Evolutionary conservation across 1,140 invertebrate genomes (phyloP).

Genomic region (Drosophila persimilis): DNA sequence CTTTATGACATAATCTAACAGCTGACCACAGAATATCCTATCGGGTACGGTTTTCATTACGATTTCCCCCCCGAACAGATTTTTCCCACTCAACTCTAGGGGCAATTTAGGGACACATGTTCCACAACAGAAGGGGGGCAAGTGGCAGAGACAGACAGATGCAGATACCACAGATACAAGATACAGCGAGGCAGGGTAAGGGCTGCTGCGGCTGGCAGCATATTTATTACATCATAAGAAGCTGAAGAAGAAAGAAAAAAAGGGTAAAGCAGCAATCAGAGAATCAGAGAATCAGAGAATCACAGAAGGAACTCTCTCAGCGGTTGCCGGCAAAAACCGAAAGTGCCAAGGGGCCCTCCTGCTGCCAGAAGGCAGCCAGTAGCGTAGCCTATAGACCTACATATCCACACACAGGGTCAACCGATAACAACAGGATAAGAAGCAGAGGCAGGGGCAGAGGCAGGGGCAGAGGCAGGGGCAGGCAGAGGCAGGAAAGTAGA

Average conservation of each 20-base stretch:
- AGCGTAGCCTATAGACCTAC: constrained; percentile 77
- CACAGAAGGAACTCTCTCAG: constrained; percentile 23
- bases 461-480: neutral
- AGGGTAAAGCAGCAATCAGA: constrained; percentile 59
- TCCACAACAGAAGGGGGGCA: constrained; percentile 28
- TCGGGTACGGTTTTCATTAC: constrained; percentile 7
- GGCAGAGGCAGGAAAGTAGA: neutral
- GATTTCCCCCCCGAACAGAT: constrained; percentile 68
- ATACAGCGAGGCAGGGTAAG: constrained; percentile 22
- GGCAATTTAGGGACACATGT: constrained; percentile 77
- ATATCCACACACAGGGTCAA: constrained; percentile 52
- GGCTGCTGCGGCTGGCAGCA: constrained; percentile 23
- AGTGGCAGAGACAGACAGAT: constrained; percentile 13
- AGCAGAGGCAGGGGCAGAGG: neutral
- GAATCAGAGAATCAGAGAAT: constrained; percentile 74
- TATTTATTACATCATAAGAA: constrained; percentile 77
- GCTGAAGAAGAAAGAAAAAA: constrained; percentile 30
- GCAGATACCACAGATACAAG: constrained; percentile 29
- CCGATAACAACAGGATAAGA: constrained; percentile 24
- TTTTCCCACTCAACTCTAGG: constrained; percentile 40
- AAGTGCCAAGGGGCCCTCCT: constrained; percentile 56
- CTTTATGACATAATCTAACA: constrained; percentile 48
- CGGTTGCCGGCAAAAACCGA: constrained; percentile 55
- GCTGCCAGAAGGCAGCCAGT: no score
- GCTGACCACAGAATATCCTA: constrained; percentile 69